Conservation (phyloP, 1,140 invertebrate genomes). For the Leucophenga varia region DNA sequence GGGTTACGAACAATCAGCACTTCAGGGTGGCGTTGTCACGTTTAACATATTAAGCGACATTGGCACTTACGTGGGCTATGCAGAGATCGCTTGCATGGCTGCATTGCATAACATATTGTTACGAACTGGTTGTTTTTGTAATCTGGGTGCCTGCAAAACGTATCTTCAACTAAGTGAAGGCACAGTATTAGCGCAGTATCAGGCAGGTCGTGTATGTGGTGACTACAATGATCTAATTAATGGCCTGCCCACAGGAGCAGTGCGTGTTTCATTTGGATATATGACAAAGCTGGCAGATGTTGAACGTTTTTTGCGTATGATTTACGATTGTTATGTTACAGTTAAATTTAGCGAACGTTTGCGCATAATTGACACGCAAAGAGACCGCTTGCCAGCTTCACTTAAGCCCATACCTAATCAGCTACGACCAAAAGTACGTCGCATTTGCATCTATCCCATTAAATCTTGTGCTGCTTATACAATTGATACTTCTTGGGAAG, state of each 20-base stretch:
- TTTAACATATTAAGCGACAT: conserved; percentile 83
- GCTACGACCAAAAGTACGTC: conserved; percentile 50
- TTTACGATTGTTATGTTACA: conserved; percentile 63
- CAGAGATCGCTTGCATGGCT: conserved; percentile 87
- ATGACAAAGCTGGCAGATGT: conserved; percentile 77
- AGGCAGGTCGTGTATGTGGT: conserved; percentile 89
- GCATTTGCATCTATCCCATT: conserved; percentile 87
- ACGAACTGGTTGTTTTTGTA: conserved; percentile 94
- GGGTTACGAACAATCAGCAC: conserved; percentile 63
- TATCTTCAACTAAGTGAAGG: conserved; percentile 71
- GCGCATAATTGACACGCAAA: conserved; percentile 24
- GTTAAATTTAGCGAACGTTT: conserved; percentile 21
- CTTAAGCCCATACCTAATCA: conserved; percentile 28
- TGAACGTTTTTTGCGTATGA: conserved; percentile 72
- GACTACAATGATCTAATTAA: conserved; percentile 87
- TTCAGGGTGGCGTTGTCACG: conserved; percentile 84
- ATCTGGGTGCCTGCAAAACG: conserved; percentile 90
- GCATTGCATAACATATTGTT: conserved; percentile 83
- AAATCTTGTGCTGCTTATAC: conserved; percentile 88
- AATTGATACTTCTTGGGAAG: conserved; percentile 69
- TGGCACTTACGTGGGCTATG: conserved; percentile 82
- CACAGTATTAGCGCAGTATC: conserved; percentile 75
- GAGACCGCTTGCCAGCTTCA: conserved; percentile 22
- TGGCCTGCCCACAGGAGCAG: conserved; percentile 86
- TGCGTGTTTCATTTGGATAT: conserved; percentile 93